Percentiles rank a stretch among this genome's conserved stretches.
phyloP scores from a whole-genome alignment of 2,797 vertebrate species.

The Arremon aurantiirostris region DNA sequence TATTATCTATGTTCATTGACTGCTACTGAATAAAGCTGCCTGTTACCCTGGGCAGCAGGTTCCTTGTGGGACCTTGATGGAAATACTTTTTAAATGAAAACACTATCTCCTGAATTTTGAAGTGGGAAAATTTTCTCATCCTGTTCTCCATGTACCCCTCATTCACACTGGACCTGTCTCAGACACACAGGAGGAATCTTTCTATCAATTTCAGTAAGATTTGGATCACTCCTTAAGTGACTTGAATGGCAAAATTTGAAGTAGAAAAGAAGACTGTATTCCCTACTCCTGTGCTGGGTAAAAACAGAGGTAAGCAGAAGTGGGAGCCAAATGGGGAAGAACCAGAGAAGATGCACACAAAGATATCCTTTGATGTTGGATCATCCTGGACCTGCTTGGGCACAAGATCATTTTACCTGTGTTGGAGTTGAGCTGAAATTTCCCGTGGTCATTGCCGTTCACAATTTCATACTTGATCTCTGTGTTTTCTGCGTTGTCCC shows the following conservation, averaged over 20 bases:
- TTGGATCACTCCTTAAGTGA: not conserved
- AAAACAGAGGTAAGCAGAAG: not conserved
- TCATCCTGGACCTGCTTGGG: not conserved
- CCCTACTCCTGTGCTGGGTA: not conserved
- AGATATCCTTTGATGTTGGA: not conserved
- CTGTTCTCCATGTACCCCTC: not conserved
- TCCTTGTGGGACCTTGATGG: not conserved
- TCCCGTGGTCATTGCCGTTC: constrained; percentile 85
- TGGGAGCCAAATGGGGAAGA: not conserved
- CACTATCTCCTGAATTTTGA: not conserved
- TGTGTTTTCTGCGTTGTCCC: constrained; percentile 75
- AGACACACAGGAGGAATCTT: not conserved
- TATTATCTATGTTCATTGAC: not conserved
- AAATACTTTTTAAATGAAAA: not conserved
- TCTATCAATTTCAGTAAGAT: not conserved
- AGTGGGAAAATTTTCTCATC: not conserved
- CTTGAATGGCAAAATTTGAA: not conserved
- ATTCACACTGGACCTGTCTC: not conserved
- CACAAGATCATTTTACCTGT: constrained; percentile 77
- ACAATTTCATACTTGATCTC: constrained; percentile 82
- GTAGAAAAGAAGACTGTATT: not conserved
- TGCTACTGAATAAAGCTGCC: not conserved
- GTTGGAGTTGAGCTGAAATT: constrained; percentile 82
- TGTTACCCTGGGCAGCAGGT: not conserved
- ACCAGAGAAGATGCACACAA: not conserved